Conservation (phyloP, 2,113 vertebrate species). For the Oceanites oceanicus region DNA sequence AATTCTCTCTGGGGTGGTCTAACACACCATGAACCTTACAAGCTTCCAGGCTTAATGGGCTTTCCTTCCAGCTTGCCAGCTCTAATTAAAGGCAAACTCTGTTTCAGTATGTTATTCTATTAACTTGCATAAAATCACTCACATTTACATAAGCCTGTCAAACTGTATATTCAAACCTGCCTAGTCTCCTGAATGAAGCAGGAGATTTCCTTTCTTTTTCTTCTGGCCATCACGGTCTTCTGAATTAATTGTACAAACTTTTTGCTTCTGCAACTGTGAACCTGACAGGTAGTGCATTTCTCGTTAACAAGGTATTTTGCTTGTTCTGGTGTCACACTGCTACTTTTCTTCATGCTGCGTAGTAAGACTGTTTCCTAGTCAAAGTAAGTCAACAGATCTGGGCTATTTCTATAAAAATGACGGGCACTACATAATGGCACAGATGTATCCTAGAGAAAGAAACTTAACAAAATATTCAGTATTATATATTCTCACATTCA, state of each 20-base stretch:
- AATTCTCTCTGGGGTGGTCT: background rate
- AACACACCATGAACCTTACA: background rate
- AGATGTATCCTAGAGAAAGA: background rate
- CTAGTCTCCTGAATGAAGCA: background rate
- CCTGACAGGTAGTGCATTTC: background rate
- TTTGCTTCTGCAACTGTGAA: background rate
- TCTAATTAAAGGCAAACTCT: conserved; percentile 22
- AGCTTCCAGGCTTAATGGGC: background rate
- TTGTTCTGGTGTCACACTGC: background rate
- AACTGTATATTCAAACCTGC: conserved; percentile 27
- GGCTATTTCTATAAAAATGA: background rate
- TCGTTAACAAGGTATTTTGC: background rate
- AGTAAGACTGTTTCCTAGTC: background rate
- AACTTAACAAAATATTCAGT: background rate
- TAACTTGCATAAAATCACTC: conserved; percentile 45
- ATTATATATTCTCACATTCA: background rate
- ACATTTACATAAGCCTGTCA: conserved; percentile 22
- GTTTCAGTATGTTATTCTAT: background rate
- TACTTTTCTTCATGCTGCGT: background rate
- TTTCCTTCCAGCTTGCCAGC: conserved; percentile 24
- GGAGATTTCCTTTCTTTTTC: background rate
- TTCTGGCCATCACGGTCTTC: background rate
- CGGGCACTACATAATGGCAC: background rate
- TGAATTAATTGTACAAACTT: background rate
- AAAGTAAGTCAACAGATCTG: background rate